phyloP scores from a whole-genome alignment of 2,888 invertebrate species.

The Aquatica leii region DNA sequence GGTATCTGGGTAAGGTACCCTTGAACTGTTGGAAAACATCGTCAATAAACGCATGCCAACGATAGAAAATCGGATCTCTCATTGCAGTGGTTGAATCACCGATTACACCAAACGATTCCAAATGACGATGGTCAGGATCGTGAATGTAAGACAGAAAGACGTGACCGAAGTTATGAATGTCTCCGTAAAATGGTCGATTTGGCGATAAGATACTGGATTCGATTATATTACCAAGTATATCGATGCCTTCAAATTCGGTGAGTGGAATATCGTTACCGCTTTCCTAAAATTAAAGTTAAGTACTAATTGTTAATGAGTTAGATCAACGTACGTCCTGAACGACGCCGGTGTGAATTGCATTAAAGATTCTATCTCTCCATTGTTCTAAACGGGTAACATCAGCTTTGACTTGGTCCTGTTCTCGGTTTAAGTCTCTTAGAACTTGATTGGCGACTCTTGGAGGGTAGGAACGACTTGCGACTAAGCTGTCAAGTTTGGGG shows the following conservation, averaged over 20 bases:
- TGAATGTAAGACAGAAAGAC: slow-evolving; percentile 79
- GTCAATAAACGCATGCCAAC: slow-evolving; percentile 84
- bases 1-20: slow-evolving; percentile 73
- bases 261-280: slow-evolving; percentile 66
- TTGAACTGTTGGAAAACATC: slow-evolving; percentile 81
- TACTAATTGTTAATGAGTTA: too few species aligned
- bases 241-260: slow-evolving; percentile 76
- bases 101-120: slow-evolving; percentile 83
- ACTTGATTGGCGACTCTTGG: slow-evolving; percentile 68
- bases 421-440: slow-evolving; percentile 71
- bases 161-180: slow-evolving; percentile 85
- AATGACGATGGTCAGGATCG: slow-evolving; percentile 80
- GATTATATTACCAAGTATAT: slow-evolving; percentile 80
- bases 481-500: slow-evolving; percentile 82
- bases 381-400: slow-evolving; percentile 77
- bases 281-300: slow-evolving; percentile 58
- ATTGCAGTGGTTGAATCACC: slow-evolving; percentile 86
- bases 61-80: slow-evolving; percentile 87
- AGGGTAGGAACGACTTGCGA: slow-evolving; percentile 80
- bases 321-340: slow-evolving; percentile 68
- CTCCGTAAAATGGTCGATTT: slow-evolving; percentile 77
- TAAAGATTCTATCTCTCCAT: slow-evolving; percentile 78
- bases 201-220: slow-evolving; percentile 76
- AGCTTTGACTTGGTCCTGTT: slow-evolving; percentile 70
- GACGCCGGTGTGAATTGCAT: slow-evolving; percentile 73